phyloP scores from a whole-genome alignment of 1,140 invertebrate species.

The Drosophila funebris region DNA sequence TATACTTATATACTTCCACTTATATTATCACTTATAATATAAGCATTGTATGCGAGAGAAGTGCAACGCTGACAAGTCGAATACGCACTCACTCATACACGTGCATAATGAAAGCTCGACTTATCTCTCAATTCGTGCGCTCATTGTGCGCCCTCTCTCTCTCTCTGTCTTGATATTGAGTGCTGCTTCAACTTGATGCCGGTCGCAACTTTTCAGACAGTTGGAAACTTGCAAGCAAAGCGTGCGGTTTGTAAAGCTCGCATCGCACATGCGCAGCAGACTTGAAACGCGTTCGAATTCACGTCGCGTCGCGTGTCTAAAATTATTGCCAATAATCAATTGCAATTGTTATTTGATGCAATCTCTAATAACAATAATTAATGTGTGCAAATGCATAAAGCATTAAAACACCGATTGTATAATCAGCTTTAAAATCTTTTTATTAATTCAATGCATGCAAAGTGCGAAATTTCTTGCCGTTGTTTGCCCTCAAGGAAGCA shows the following conservation, averaged over 20 bases:
- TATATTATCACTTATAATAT: not conserved
- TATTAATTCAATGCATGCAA: constrained; percentile 53
- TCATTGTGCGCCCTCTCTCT: constrained; percentile 22
- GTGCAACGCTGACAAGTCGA: not conserved
- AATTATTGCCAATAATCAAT: constrained; percentile 43
- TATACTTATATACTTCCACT: no score
- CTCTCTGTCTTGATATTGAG: constrained; percentile 2
- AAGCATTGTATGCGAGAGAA: not conserved
- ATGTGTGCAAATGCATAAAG: constrained; percentile 24
- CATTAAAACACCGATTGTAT: constrained; percentile 22
- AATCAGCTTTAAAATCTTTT: constrained; percentile 32
- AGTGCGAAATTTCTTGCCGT: constrained; percentile 28
- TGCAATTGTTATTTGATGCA: constrained; percentile 47
- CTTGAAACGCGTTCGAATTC: constrained; percentile 2
- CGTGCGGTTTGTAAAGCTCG: constrained; percentile 45
- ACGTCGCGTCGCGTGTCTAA: constrained; percentile 49
- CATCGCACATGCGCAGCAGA: constrained; percentile 53
- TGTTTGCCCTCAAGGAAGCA: constrained; percentile 44
- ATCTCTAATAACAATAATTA: constrained; percentile 61
- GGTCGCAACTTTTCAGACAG: constrained; percentile 34
- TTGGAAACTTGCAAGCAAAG: constrained; percentile 50
- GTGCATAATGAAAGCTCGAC: constrained; percentile 9
- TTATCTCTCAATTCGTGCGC: constrained; percentile 8
- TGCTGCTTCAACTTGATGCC: constrained; percentile 27
- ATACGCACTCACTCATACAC: constrained; percentile 1